Conservation (phyloP, 92 coral and sea anemone genomes). For the Epizoanthus illoricatus region DNA sequence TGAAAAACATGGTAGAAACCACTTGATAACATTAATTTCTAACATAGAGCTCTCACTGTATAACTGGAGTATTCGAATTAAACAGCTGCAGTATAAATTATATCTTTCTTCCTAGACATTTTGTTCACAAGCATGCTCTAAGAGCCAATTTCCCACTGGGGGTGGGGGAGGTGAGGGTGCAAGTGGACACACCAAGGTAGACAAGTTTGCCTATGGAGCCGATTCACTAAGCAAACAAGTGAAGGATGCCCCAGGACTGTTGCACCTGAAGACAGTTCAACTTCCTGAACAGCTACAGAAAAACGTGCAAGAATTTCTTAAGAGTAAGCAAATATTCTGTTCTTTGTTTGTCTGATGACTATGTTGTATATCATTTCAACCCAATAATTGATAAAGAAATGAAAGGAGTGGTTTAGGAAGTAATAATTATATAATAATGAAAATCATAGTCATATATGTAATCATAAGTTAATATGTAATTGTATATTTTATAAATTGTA, state of each 20-base stretch:
- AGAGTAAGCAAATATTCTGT: constrained; percentile 53
- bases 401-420: too few species aligned
- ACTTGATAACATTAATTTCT: background rate
- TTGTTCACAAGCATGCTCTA: background rate
- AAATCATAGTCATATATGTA: too few species aligned
- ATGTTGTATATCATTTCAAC: too few species aligned
- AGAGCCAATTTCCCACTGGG: constrained; percentile 3
- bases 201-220: constrained; percentile 73
- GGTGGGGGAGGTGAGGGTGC: background rate
- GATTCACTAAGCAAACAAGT: constrained; percentile 62
- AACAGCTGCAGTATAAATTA: too few species aligned
- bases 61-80: too few species aligned
- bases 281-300: constrained; percentile 78
- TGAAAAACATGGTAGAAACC: background rate
- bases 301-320: constrained; percentile 69
- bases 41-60: too few species aligned
- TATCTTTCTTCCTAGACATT: background rate
- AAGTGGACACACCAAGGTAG: background rate
- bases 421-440: too few species aligned
- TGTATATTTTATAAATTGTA: too few species aligned
- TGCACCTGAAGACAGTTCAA: constrained; percentile 73
- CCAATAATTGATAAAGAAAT: too few species aligned
- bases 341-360: too few species aligned
- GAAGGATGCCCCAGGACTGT: constrained; percentile 86
- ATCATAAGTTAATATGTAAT: too few species aligned